phyloP scores from a whole-genome alignment of 2,113 vertebrate species.

The Zosterops lateralis region DNA sequence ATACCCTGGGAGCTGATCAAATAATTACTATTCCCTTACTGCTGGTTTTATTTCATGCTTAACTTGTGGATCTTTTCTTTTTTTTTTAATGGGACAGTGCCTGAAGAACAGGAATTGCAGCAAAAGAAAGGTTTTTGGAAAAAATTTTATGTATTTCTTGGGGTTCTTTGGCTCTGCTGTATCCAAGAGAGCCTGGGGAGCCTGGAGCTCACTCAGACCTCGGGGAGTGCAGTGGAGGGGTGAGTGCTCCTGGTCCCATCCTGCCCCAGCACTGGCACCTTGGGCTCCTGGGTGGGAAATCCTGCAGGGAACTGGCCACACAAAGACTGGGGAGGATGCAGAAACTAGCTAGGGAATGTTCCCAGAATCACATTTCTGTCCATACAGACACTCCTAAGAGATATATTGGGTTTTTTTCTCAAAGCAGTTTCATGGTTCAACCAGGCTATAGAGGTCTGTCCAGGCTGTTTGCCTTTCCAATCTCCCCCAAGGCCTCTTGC shows the following conservation, averaged over 20 bases:
- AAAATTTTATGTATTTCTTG: not conserved
- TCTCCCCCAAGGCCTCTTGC: not conserved
- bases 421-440: not conserved
- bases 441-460: not conserved
- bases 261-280: not conserved
- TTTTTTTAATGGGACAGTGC: not conserved
- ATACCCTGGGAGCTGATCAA: constrained; percentile 50
- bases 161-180: not conserved
- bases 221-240: not conserved
- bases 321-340: not conserved
- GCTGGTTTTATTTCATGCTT: constrained; percentile 27
- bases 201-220: fast-evolving
- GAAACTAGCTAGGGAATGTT: not conserved
- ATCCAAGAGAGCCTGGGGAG: not conserved
- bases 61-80: not conserved
- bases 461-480: not conserved
- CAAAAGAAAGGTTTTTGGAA: not conserved
- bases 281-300: not conserved
- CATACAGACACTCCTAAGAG: not conserved
- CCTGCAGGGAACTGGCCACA: not conserved
- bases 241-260: not conserved
- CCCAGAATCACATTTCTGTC: not conserved
- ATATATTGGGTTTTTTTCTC: not conserved
- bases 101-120: not conserved
- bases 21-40: constrained; percentile 26